Conservation (phyloP, 2,113 vertebrate genomes). For the Centrocercus urophasianus region DNA sequence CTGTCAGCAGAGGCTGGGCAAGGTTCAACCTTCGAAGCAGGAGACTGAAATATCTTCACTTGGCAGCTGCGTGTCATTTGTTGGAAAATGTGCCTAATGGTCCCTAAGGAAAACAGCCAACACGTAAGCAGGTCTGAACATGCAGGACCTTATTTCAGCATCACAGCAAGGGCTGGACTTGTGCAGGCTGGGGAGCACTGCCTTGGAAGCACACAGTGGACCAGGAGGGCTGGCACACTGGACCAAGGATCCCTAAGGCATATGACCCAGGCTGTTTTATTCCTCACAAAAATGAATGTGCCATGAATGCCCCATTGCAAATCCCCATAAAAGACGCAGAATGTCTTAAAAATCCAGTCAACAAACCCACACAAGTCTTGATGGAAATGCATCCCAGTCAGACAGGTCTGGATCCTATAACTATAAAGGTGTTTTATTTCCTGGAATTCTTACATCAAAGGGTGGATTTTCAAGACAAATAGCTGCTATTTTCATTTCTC, state of each 20-base stretch:
- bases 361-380: neutral
- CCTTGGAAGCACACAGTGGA: neutral
- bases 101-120: neutral
- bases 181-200: neutral
- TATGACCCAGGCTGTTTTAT: neutral
- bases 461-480: constrained; percentile 68
- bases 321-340: neutral
- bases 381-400: constrained; percentile 39
- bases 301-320: neutral
- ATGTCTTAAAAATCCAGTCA: neutral
- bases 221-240: neutral
- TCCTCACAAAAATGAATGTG: neutral
- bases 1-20: neutral
- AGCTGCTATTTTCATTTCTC: constrained; percentile 76
- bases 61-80: fast-evolving
- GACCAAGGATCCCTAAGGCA: neutral
- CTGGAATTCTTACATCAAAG: constrained; percentile 80
- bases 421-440: constrained; percentile 83
- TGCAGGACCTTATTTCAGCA: neutral
- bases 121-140: neutral
- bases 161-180: no score
- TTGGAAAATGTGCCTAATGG: neutral
- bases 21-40: neutral
- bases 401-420: constrained; percentile 75
- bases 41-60: neutral